Conservation (phyloP, 1,140 invertebrate species). For the Drosophila nebulosa region DNA sequence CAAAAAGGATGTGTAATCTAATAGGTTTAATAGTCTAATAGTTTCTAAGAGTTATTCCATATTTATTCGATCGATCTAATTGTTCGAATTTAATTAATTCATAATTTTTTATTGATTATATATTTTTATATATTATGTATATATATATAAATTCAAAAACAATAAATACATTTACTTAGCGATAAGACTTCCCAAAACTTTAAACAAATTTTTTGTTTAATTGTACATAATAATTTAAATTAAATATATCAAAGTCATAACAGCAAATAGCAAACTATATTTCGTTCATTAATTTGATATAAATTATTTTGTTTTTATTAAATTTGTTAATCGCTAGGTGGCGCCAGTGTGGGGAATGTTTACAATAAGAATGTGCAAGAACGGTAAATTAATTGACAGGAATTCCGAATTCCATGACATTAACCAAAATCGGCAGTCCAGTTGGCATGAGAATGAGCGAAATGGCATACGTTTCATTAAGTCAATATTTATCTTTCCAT, state of each 20-base stretch:
- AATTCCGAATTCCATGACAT: too few relatives aligned
- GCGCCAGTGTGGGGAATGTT: too few relatives aligned
- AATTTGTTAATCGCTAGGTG: too few relatives aligned
- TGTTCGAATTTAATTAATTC: neutral
- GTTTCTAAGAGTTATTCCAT: neutral
- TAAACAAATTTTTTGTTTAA: neutral
- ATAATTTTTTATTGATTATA: neutral
- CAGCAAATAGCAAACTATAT: too few relatives aligned
- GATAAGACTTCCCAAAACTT: neutral
- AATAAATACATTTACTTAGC: neutral
- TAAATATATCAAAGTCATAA: too few relatives aligned
- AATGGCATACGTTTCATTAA: neutral
- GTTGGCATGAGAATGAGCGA: neutral
- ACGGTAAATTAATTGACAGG: too few relatives aligned
- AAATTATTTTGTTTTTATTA: too few relatives aligned
- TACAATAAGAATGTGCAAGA: too few relatives aligned
- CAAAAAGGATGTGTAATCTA: neutral
- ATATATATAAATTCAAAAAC: neutral
- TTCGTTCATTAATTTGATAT: too few relatives aligned
- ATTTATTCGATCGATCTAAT: neutral
- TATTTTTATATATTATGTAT: neutral
- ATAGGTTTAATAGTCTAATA: neutral
- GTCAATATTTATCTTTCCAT: neutral
- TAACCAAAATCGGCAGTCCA: neutral
- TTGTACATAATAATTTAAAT: neutral